Conservation (phyloP, 2,888 invertebrate genomes). For the Arge pagana region DNA sequence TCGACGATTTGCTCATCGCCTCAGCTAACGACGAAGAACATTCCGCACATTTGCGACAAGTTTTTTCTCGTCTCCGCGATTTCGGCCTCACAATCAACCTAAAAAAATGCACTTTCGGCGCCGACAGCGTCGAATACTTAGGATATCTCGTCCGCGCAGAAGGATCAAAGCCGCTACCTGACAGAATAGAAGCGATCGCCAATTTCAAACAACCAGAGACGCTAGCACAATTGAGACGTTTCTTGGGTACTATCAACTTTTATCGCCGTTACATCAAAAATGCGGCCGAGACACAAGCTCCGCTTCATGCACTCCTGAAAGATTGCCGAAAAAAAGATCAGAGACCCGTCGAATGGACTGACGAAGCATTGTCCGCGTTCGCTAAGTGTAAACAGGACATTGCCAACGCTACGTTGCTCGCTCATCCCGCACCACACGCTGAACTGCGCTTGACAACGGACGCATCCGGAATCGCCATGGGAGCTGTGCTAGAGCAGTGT, state of each 20-base stretch:
- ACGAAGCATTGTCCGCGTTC: conserved; percentile 21
- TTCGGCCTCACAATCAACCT: conserved; percentile 36
- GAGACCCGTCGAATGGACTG: conserved; percentile 22
- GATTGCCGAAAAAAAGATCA: conserved; percentile 28
- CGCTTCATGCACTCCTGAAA: neutral
- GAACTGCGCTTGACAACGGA: conserved; percentile 28
- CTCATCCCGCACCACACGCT: conserved; percentile 23
- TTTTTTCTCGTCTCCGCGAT: conserved; percentile 27
- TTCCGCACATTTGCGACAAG: conserved; percentile 23
- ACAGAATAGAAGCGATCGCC: conserved; percentile 25
- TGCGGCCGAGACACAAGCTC: conserved; percentile 18
- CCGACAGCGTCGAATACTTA: conserved; percentile 23
- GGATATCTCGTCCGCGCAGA: conserved; percentile 24
- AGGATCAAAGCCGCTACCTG: conserved; percentile 25
- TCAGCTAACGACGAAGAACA: conserved; percentile 29
- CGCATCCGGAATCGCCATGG: conserved; percentile 27
- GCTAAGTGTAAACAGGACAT: conserved; percentile 17
- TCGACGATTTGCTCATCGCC: conserved; percentile 37
- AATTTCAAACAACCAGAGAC: conserved; percentile 19
- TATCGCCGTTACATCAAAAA: conserved; percentile 30
- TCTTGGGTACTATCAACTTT: conserved; percentile 35
- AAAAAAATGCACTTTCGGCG: conserved; percentile 31
- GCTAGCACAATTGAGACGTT: conserved; percentile 27
- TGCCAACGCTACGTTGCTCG: conserved; percentile 23
- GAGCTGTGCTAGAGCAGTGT: conserved; percentile 26